Percentiles rank a stretch among this genome's conserved stretches.
Conservation (phyloP, 2,888 invertebrate species). For the Carabus problematicus region DNA sequence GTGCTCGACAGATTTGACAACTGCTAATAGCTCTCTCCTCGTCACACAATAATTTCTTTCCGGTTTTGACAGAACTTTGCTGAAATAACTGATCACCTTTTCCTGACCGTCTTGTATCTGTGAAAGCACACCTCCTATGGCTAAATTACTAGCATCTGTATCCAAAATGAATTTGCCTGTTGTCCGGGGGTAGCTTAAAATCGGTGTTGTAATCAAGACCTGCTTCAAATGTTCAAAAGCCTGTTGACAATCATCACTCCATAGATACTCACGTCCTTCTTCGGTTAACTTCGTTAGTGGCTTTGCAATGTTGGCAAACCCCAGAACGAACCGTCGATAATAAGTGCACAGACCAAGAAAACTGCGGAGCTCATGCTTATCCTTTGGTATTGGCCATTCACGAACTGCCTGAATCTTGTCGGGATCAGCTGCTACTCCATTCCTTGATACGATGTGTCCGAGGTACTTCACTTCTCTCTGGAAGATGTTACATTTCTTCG, state of each 20-base stretch:
- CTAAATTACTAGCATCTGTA: too few relatives aligned
- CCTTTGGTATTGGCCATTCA: conserved; percentile 44
- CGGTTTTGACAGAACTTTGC: conserved; percentile 42
- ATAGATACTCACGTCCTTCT: too few relatives aligned
- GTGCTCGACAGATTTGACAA: conserved; percentile 48
- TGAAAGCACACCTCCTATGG: conserved; percentile 1
- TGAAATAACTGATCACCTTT: conserved; percentile 43
- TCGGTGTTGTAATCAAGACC: not conserved
- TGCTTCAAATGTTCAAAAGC: conserved; percentile 3
- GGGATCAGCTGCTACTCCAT: not conserved
- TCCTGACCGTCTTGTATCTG: conserved; percentile 40
- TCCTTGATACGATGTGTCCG: conserved; percentile 10
- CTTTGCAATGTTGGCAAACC: conserved; percentile 45
- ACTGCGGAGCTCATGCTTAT: conserved; percentile 41
- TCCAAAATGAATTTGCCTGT: not conserved
- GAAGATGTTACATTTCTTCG: conserved; percentile 4
- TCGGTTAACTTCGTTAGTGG: too few relatives aligned
- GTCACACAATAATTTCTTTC: conserved; percentile 49
- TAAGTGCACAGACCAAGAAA: conserved; percentile 49
- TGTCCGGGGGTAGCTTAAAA: not conserved
- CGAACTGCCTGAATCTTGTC: conserved; percentile 17
- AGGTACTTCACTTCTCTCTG: not conserved
- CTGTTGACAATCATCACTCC: not conserved
- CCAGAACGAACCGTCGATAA: conserved; percentile 45
- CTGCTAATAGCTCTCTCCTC: conserved; percentile 48